Conservation (phyloP, 2,113 vertebrate genomes). For the Odobenus rosmarus region DNA sequence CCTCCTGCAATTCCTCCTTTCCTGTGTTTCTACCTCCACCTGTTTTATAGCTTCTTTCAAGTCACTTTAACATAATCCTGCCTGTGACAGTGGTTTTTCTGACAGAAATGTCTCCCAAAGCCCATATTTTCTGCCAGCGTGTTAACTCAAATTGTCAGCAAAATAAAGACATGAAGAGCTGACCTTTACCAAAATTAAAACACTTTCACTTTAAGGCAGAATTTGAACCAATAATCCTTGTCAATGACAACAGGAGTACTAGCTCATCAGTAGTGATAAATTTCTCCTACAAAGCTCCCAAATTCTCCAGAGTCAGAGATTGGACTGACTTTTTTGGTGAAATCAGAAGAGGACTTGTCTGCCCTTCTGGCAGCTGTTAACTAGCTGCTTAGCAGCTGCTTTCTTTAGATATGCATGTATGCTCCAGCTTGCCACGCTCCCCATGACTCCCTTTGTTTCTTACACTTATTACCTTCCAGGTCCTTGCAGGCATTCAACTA, state of each 20-base stretch:
- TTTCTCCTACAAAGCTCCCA: not conserved
- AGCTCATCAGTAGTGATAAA: not conserved
- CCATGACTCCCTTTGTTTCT: not conserved
- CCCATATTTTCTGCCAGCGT: conserved; percentile 7
- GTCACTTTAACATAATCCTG: conserved; percentile 28
- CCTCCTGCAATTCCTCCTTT: not conserved
- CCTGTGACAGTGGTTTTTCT: conserved; percentile 25
- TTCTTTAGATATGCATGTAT: not conserved
- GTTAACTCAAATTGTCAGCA: conserved; percentile 43
- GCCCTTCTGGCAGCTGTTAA: not conserved
- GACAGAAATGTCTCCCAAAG: not conserved
- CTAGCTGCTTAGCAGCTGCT: not conserved
- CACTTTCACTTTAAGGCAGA: not conserved
- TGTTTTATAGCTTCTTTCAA: conserved; percentile 44
- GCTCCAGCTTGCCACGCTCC: not conserved
- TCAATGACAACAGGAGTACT: not conserved
- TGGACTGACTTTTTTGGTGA: not conserved
- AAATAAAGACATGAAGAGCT: conserved; percentile 38
- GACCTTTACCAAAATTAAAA: conserved; percentile 59
- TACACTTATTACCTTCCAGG: not conserved
- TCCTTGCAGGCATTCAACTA: not conserved
- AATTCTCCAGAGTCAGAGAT: not conserved
- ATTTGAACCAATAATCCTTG: conserved; percentile 27
- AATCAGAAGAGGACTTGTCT: conserved; percentile 7
- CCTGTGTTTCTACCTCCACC: not conserved